Evolutionary conservation across 2,797 vertebrate species (phyloP), one percentile per base, ranked within the genome.

Genomic region (Alosa sapidissima): DNA sequence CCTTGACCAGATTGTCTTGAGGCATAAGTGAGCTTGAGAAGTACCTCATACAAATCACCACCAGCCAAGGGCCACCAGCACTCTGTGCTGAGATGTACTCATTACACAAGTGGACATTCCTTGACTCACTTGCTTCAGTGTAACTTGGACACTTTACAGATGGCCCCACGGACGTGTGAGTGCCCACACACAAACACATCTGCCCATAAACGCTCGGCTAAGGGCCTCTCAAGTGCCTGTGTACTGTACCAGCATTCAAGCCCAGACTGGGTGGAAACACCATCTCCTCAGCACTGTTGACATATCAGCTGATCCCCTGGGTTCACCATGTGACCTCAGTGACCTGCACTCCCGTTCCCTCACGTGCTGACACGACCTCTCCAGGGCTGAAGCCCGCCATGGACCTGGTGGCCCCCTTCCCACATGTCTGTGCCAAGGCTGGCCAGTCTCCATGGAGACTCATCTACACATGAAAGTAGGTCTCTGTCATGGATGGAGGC

Each of bases 321-420:
- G 92, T 94, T 97, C 97, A 97, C 97, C 97, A 96, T 96, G 97
- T 97, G 97, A 97, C 97, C 96, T 94, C 92, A 5, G 94, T 97
- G 97, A 98, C 97, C 97, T n/a, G 41, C 19, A 47, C 96, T 78
- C 93, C 92, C 88, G 93, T 95, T 93, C 92, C 91, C 93, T 94
- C 93, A 93, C 93, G 96, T 93, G 94, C 94, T 92, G 93, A 93
- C 92, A 92, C 92, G 91, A 88, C 89, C 72, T 78, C 72, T 78
- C 90, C 87, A 91, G 93, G 95, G 93, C 95, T 92, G 88, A 91
- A 84, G 83, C 89, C 89, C 88, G 7, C 72, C 21, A 36, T 65
- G 88, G 86, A 88, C 92, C 91, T 90, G 84, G 3, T 90, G 89
- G 89, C 92, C 93, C 90, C 91, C 88, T 85, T 89, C 90, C 91